A percentile compares a stretch with the other conserved stretches of the same genome.
Conservation (phyloP, 2,113 vertebrate species). For the Callocephalon fimbriatum region DNA sequence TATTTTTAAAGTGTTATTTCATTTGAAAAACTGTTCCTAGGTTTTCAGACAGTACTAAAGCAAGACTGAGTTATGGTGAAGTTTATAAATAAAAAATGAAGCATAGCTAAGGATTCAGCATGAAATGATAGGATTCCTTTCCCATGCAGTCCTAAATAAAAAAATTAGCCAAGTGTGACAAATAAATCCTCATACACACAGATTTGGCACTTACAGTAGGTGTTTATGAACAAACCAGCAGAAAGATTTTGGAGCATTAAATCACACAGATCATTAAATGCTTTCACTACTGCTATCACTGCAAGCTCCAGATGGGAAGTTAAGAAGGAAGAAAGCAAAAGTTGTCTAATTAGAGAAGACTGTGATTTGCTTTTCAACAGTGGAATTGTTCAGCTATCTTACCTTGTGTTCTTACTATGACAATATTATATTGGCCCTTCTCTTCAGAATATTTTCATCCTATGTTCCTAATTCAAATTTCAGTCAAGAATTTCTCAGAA, state of each 20-base stretch:
- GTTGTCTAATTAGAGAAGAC: neutral
- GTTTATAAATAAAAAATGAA: neutral
- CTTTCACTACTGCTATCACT: neutral
- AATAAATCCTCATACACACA: neutral
- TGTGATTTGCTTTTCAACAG: neutral
- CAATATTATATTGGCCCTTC: neutral
- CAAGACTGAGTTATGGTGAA: neutral
- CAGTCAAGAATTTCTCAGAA: neutral
- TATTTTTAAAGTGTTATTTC: neutral
- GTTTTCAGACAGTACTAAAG: neutral
- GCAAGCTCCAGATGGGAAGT: neutral
- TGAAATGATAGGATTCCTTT: neutral
- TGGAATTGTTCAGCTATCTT: neutral
- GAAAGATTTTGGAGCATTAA: neutral
- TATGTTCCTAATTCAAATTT: neutral
- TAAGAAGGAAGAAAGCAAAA: neutral
- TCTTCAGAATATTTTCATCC: neutral
- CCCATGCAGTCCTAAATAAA: neutral
- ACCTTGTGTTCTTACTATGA: neutral
- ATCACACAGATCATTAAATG: neutral
- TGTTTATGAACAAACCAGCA: neutral
- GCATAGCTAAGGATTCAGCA: neutral
- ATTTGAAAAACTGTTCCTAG: neutral
- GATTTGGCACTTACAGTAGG: neutral
- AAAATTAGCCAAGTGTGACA: neutral